Evolutionary conservation across 2,888 invertebrate genomes (phyloP).

Genomic region (Eristalis arbustorum): DNA sequence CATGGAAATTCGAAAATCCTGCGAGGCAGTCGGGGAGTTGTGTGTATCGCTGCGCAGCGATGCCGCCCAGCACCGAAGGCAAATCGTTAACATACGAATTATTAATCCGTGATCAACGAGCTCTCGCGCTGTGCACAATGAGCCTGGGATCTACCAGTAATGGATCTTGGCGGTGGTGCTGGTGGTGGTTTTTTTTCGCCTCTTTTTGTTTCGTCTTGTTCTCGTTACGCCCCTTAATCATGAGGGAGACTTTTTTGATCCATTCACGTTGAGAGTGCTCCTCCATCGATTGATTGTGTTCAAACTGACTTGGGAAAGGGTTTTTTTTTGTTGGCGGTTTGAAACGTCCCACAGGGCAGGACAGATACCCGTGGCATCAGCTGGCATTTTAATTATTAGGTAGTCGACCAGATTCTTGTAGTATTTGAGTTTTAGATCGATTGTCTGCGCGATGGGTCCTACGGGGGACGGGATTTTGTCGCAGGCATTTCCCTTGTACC

Average conservation of each 20-base stretch:
- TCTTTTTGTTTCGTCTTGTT: slow-evolving; percentile 6
- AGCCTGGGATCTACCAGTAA: slow-evolving; percentile 47
- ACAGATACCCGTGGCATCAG: slow-evolving; percentile 36
- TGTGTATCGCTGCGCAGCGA: slow-evolving; percentile 53
- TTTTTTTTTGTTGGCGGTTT: not conserved
- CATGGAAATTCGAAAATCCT: slow-evolving; percentile 46
- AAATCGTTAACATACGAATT: slow-evolving; percentile 66
- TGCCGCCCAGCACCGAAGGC: slow-evolving; percentile 66
- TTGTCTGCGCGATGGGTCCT: no score
- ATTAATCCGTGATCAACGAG: slow-evolving; percentile 69
- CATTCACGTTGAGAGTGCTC: slow-evolving; percentile 47
- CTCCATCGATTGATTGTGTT: slow-evolving; percentile 45
- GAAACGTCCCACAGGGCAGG: slow-evolving; percentile 7
- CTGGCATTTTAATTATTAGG: slow-evolving; percentile 51
- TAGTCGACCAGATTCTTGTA: slow-evolving; percentile 13
- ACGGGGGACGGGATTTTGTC: not conserved
- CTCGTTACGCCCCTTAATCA: slow-evolving; percentile 56
- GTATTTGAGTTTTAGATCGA: slow-evolving; percentile 38
- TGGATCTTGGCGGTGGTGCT: slow-evolving; percentile 21
- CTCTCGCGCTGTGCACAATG: slow-evolving; percentile 30
- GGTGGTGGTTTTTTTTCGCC: slow-evolving; percentile 2
- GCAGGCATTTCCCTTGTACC: not conserved
- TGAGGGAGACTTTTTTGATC: slow-evolving; percentile 55
- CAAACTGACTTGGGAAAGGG: not conserved
- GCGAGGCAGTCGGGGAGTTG: slow-evolving; percentile 43